A percentile compares a stretch with the other conserved stretches of the same genome.
These are phyloP conservation scores for Typhlichthys subterraneus DNA, from an alignment of 2,797 vertebrate species.

Conservation along the genomic window DNA sequence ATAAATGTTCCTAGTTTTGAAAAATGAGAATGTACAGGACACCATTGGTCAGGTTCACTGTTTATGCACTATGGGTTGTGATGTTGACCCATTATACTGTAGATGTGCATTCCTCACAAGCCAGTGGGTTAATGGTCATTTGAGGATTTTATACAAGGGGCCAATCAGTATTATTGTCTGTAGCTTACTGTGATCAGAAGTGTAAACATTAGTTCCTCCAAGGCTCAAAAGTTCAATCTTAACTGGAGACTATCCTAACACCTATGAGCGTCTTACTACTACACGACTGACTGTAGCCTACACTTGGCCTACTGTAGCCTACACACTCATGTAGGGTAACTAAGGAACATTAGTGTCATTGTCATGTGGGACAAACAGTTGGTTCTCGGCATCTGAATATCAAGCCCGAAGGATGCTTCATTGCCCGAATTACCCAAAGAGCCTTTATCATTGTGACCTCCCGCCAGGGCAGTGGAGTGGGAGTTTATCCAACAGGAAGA, in stretches of 20 bases:
- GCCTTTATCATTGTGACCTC: slow-evolving; percentile 54
- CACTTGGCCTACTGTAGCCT: slow-evolving; percentile 14
- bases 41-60: too few species aligned
- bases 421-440: slow-evolving; percentile 39
- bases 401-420: slow-evolving; percentile 33
- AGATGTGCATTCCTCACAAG: slow-evolving; percentile 58
- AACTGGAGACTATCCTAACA: slow-evolving; percentile 30
- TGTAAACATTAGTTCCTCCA: slow-evolving; percentile 33
- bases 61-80: not conserved
- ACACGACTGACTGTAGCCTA: slow-evolving; percentile 1
- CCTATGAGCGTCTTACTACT: slow-evolving; percentile 16
- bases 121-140: slow-evolving; percentile 65
- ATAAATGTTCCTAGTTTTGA: too few species aligned
- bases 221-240: slow-evolving; percentile 37
- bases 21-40: not conserved
- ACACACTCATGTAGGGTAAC: slow-evolving; percentile 17
- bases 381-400: slow-evolving; percentile 34
- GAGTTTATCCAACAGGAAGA: slow-evolving; percentile 62
- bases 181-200: slow-evolving; percentile 23
- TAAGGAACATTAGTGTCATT: slow-evolving; percentile 7
- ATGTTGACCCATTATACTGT: slow-evolving; percentile 47
- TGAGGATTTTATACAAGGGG: slow-evolving; percentile 54
- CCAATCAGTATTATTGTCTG: slow-evolving; percentile 19
- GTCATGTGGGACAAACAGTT: slow-evolving; percentile 15
- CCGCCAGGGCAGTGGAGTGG: slow-evolving; percentile 57